Evolutionary conservation across 1,140 invertebrate species (phyloP).

Genomic region (Bicyclus anynana): DNA sequence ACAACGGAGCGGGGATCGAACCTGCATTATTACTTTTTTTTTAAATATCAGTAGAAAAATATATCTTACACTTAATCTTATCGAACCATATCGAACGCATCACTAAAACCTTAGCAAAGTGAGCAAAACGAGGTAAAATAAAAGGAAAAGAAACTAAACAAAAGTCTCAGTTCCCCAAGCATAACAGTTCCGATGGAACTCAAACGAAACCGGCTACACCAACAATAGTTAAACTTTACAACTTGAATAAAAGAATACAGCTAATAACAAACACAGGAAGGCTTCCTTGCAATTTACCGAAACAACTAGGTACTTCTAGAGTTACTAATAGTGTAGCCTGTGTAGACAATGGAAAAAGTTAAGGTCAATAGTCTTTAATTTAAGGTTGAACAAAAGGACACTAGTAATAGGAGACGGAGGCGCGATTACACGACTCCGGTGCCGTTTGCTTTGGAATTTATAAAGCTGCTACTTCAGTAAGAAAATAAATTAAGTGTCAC

Average conservation of each 20-base stretch:
- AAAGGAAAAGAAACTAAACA: not conserved
- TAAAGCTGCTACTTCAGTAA: slow-evolving; percentile 1
- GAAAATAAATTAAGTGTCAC: too few relatives aligned
- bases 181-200: not conserved
- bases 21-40: too few relatives aligned
- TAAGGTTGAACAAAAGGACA: slow-evolving; percentile 55
- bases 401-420: slow-evolving; percentile 52
- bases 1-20: too few relatives aligned
- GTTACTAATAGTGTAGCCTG: slow-evolving; percentile 37
- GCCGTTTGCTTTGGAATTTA: slow-evolving; percentile 23
- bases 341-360: slow-evolving; percentile 47
- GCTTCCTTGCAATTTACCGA: slow-evolving; percentile 35
- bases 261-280: slow-evolving; percentile 32
- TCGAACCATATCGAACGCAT: too few relatives aligned
- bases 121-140: too few relatives aligned
- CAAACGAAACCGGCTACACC: slow-evolving; percentile 2
- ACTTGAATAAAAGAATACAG: slow-evolving; percentile 23
- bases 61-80: too few relatives aligned
- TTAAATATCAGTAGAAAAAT: too few relatives aligned
- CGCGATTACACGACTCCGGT: slow-evolving; percentile 45
- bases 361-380: slow-evolving; percentile 61
- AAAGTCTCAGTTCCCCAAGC: not conserved
- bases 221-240: slow-evolving; percentile 2
- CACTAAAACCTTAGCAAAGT: too few relatives aligned
- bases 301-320: slow-evolving; percentile 28